phyloP scores from a whole-genome alignment of 1,140 invertebrate genomes.

The Leptinotarsa undecemlineata region DNA sequence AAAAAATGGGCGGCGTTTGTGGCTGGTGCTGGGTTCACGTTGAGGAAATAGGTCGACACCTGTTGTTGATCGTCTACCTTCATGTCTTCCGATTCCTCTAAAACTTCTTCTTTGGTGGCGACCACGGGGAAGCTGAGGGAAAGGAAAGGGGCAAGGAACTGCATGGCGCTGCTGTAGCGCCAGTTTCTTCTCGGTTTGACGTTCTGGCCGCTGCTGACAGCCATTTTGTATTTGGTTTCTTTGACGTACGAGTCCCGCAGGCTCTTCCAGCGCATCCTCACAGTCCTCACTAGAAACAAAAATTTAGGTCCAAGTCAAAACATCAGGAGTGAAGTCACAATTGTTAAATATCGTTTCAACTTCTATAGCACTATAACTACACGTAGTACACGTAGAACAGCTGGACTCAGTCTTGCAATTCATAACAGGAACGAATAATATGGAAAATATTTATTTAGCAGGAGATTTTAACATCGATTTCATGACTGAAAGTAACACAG shows the following conservation, averaged over 20 bases:
- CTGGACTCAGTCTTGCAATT: too few species aligned
- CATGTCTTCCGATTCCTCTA: conserved; percentile 11
- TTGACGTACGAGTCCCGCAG: conserved; percentile 31
- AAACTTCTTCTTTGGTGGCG: background rate
- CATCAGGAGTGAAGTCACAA: too few species aligned
- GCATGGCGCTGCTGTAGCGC: conserved; percentile 24
- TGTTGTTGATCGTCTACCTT: background rate
- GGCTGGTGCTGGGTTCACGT: background rate
- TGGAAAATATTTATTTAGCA: too few species aligned
- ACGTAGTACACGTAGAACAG: too few species aligned
- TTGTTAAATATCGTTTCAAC: too few species aligned
- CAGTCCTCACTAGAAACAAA: conserved; percentile 24
- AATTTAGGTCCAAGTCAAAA: background rate
- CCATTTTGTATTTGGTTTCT: conserved; percentile 15
- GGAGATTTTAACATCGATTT: too few species aligned
- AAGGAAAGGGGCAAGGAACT: conserved; percentile 16
- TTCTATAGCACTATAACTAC: too few species aligned
- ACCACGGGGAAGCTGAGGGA: conserved; percentile 8
- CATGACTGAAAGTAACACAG: too few species aligned
- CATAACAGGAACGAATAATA: too few species aligned
- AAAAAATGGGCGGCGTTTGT: conserved; percentile 1
- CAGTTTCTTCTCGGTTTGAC: conserved; percentile 16
- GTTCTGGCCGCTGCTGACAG: background rate
- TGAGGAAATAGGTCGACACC: conserved; percentile 7
- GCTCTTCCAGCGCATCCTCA: conserved; percentile 28